Conservation (phyloP, 2,797 vertebrate species). For the Chelmon rostratus region DNA sequence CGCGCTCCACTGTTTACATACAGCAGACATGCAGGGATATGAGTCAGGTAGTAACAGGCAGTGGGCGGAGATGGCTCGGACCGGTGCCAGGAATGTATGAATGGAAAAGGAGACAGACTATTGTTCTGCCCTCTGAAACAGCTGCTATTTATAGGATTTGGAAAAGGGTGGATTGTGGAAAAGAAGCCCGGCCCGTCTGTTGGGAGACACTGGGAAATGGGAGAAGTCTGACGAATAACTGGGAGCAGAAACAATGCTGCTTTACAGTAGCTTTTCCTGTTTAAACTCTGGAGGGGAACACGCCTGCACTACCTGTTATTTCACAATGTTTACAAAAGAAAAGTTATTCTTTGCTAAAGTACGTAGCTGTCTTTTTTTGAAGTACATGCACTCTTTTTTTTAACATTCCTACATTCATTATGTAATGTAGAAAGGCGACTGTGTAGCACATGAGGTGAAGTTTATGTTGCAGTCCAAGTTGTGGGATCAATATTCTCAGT, state of each 20-base stretch:
- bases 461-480: not conserved
- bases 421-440: not conserved
- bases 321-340: slow-evolving; percentile 22
- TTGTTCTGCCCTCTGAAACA: slow-evolving; percentile 75
- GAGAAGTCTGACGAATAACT: slow-evolving; percentile 45
- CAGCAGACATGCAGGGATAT: slow-evolving; percentile 55
- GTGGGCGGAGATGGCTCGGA: slow-evolving; percentile 69
- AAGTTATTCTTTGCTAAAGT: not conserved
- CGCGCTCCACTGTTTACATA: slow-evolving; percentile 59
- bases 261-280: slow-evolving; percentile 59
- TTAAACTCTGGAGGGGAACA: slow-evolving; percentile 49
- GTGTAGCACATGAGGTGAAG: not conserved
- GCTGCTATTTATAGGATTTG: slow-evolving; percentile 82
- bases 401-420: not conserved
- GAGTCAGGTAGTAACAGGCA: slow-evolving; percentile 75
- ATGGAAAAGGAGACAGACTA: slow-evolving; percentile 69
- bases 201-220: slow-evolving; percentile 58
- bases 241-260: slow-evolving; percentile 55
- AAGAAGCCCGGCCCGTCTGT: slow-evolving; percentile 62
- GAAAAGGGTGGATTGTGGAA: slow-evolving; percentile 71
- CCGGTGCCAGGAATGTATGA: slow-evolving; percentile 76
- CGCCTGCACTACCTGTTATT: slow-evolving; percentile 32
- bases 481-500: not conserved
- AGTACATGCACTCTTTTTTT: not conserved
- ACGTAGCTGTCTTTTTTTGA: not conserved